Conservation (phyloP, 1,140 invertebrate genomes). For the Schlechtendalia chinensis region DNA sequence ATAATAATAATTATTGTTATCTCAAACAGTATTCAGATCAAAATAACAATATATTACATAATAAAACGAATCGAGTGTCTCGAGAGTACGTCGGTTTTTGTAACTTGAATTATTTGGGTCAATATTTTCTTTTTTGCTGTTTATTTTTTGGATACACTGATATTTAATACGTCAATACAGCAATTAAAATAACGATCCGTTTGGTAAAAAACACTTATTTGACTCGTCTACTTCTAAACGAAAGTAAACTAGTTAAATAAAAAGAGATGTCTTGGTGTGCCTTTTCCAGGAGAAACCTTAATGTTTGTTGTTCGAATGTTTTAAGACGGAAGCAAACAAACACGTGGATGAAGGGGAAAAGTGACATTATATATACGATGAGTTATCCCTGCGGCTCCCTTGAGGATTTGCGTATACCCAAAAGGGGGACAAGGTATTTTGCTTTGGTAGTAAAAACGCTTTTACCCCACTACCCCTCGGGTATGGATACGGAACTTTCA, state of each 20-base stretch:
- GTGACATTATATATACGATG: constrained; percentile 49
- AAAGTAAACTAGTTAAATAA: constrained; percentile 43
- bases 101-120: too few relatives aligned
- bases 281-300: constrained; percentile 54
- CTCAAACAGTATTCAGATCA: too few relatives aligned
- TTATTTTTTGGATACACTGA: too few relatives aligned
- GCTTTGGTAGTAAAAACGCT: constrained; percentile 44
- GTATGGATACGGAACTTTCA: constrained; percentile 29
- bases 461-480: constrained; percentile 38
- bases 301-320: constrained; percentile 42
- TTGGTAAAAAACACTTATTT: too few relatives aligned
- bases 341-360: neutral
- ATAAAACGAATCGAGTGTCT: too few relatives aligned
- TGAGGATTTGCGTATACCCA: constrained; percentile 36
- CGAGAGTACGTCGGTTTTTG: too few relatives aligned
- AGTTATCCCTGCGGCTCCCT: constrained; percentile 46
- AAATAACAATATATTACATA: too few relatives aligned
- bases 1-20: too few relatives aligned
- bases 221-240: too few relatives aligned
- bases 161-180: too few relatives aligned
- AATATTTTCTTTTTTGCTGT: too few relatives aligned
- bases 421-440: constrained; percentile 40
- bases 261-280: constrained; percentile 54
- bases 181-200: too few relatives aligned
- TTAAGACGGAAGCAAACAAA: constrained; percentile 48